Evolutionary conservation across 2,888 invertebrate genomes (phyloP).

Genomic region (Hybos culiciformis): DNA sequence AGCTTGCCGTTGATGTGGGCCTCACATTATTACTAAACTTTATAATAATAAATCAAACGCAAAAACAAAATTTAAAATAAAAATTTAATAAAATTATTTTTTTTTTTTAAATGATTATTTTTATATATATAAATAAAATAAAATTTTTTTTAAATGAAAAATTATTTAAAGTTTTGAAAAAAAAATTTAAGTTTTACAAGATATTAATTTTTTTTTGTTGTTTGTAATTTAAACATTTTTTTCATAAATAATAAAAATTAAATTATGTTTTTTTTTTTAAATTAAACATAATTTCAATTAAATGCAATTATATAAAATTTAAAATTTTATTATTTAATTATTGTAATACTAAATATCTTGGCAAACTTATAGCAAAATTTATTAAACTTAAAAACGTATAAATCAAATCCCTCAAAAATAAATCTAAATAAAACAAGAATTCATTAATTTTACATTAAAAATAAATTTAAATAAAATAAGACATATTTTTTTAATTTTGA

Average conservation of each 20-base stretch:
- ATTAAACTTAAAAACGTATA: conserved; percentile 20
- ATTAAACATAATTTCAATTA: too few relatives aligned
- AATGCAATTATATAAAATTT: too few relatives aligned
- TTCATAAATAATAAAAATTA: not conserved
- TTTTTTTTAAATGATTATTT: too few relatives aligned
- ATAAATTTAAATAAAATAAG: too few relatives aligned
- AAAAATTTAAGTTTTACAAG: not conserved
- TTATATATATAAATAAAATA: conserved; percentile 3
- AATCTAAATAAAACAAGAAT: conserved; percentile 17
- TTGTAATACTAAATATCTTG: not conserved
- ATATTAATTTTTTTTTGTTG: not conserved
- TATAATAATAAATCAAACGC: conserved; percentile 12
- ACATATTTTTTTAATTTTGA: too few relatives aligned
- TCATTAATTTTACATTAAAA: too few relatives aligned
- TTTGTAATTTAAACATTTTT: not conserved
- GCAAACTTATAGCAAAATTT: not conserved
- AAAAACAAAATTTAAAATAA: conserved; percentile 8
- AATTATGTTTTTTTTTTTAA: not conserved
- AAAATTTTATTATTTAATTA: not conserved
- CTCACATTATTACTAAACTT: conserved; percentile 25
- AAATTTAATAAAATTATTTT: conserved; percentile 5
- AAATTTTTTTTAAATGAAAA: conserved; percentile 1
- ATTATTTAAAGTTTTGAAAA: conserved; percentile 3
- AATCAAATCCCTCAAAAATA: conserved; percentile 37
- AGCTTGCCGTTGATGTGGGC: conserved; percentile 58